These are phyloP conservation scores for Phragmatobia fuliginosa DNA, from an alignment of 2,888 invertebrate genomes.

Conservation along the genomic window DNA sequence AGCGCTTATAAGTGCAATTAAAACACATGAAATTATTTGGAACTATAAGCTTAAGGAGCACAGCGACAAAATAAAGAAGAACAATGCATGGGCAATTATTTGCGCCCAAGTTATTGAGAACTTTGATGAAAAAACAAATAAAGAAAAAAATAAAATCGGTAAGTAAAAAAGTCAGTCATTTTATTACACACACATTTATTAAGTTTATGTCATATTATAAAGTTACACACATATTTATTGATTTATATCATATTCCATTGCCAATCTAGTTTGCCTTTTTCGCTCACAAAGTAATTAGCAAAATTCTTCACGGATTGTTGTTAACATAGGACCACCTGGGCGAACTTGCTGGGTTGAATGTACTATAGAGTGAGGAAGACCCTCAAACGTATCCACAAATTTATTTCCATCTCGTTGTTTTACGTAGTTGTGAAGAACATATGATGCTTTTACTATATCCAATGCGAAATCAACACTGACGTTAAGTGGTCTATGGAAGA, in stretches of 20 bases:
- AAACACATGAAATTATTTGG: slow-evolving; percentile 44
- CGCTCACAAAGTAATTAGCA: slow-evolving; percentile 49
- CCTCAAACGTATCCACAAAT: slow-evolving; percentile 20
- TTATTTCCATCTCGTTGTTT: slow-evolving; percentile 41
- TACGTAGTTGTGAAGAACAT: slow-evolving; percentile 44
- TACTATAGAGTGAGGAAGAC: slow-evolving; percentile 42
- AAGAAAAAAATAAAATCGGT: slow-evolving; percentile 37
- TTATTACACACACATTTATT: too few relatives aligned
- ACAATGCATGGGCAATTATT: too few relatives aligned
- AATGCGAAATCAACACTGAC: not conserved
- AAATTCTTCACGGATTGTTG: slow-evolving; percentile 48
- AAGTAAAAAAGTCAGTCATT: slow-evolving; percentile 20
- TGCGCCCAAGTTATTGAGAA: too few relatives aligned
- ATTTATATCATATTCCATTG: slow-evolving; percentile 48
- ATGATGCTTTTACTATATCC: slow-evolving; percentile 31
- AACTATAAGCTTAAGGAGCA: slow-evolving; percentile 43
- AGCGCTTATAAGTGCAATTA: slow-evolving; percentile 5
- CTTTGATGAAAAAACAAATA: too few relatives aligned
- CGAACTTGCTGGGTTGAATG: slow-evolving; percentile 42
- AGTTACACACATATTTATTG: slow-evolving; percentile 29
- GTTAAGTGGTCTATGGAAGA: too few relatives aligned
- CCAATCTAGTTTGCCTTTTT: slow-evolving; percentile 50
- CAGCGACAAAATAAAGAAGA: slow-evolving; percentile 14
- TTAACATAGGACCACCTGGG: slow-evolving; percentile 45
- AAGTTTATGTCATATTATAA: slow-evolving; percentile 5